Base-by-base conservation (phyloP, 2,113 vertebrate species). In the Eublepharis macularius region DNA sequence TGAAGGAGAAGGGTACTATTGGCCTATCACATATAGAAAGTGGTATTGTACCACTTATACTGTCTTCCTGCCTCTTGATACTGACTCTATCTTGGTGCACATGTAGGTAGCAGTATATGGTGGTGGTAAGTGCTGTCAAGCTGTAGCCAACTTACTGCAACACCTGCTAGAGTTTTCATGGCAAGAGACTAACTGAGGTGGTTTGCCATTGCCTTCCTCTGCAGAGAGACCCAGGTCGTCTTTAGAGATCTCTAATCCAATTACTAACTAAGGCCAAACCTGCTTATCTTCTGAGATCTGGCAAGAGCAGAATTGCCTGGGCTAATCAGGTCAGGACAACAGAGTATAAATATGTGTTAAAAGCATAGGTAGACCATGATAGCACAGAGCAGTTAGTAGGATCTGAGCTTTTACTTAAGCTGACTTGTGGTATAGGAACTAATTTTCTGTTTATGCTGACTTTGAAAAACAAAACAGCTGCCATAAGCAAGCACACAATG, bases 391-490 rank as follows among this genome's bases (percentile, higher is more conserved):
- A 74, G 32, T 57, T 69, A 73, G 21, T 51, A 39, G 14, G 6
- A 54, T 82, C 6, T 72, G 29, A 39, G 24, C 66, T 82, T 34
- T 36, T 70, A 36, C 65, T 82, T 72, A 54, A 36, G 34, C 21
- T 70, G 19, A 36, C 45, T 51, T 45, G 10, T 70, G n/a, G 26
- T 57, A 73, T 73, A 69, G 47, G 57, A 73, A 57, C 41, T 63
- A 34, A 63, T 63, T 74, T 74, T 72, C 81, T 73, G 49, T 79
- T 79, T 36, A 79, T 4, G 49, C n/a, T 84, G 74, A 60, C 12
- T 80, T 73, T 47, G 39, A 60, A 74, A 51, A 85, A 85, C 51
- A 73, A 80, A 85, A 63, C 16, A 77, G n/a, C 13, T 85, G 41
- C 24, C 68, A 73, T 73, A 39, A 80, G 68, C 32, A 73, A 80